These are phyloP conservation scores for Petrolisthes manimaculis DNA, from an alignment of 2,888 invertebrate species.

Conservation along the genomic window DNA sequence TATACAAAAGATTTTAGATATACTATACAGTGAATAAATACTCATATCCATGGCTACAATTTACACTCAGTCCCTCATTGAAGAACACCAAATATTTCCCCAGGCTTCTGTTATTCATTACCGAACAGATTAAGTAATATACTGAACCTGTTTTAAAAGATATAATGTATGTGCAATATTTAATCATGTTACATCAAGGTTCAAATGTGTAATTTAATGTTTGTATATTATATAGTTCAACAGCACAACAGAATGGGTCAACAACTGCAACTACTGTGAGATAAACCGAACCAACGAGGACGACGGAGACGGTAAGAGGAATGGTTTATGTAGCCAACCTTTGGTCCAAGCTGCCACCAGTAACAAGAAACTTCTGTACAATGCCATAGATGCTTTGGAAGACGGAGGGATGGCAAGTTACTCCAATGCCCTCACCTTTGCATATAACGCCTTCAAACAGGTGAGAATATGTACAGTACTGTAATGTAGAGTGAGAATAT, in stretches of 20 bases:
- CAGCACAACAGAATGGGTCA: conserved; percentile 54
- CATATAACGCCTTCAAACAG: conserved; percentile 71
- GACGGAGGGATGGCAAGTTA: conserved; percentile 71
- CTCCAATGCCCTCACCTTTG: conserved; percentile 71
- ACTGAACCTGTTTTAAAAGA: no score
- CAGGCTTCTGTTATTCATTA: no score
- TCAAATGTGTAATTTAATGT: not conserved
- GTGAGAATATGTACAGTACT: conserved; percentile 67
- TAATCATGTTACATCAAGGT: no score
- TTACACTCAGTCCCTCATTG: no score
- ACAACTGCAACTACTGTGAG: conserved; percentile 59
- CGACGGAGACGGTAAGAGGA: conserved; percentile 58
- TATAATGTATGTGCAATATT: no score
- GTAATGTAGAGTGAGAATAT: conserved; percentile 9
- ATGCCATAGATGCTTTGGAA: conserved; percentile 69
- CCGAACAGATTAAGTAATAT: no score
- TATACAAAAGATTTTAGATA: no score
- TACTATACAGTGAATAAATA: no score
- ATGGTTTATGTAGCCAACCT: conserved; percentile 68
- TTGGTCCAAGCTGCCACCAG: conserved; percentile 72
- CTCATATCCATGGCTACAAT: no score
- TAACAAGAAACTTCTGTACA: conserved; percentile 70
- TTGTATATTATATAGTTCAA: not conserved
- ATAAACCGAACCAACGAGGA: conserved; percentile 37
- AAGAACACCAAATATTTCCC: no score